Evolutionary conservation across 37 sponge, comb jelly and placozoan genomes (phyloP).

Genomic region (Spongia lamella): DNA sequence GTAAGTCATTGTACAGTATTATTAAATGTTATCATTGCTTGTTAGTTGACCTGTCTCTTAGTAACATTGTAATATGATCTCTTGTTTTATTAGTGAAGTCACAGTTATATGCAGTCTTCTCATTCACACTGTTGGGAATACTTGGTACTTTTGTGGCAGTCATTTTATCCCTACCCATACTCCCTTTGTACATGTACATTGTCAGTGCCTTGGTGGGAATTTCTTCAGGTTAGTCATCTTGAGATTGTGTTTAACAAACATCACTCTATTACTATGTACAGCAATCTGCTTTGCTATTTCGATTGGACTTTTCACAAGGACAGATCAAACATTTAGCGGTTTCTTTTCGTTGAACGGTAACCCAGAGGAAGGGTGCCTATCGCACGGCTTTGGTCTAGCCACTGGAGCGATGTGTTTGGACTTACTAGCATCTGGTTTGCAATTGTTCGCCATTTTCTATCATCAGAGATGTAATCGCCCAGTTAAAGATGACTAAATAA

Average conservation of each 20-base stretch:
- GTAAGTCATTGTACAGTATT: slow-evolving; percentile 19
- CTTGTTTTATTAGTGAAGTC: slow-evolving; percentile 54
- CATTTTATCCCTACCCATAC: slow-evolving; percentile 52
- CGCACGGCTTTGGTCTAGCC: slow-evolving; percentile 77
- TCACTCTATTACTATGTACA: neutral
- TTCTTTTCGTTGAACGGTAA: slow-evolving; percentile 76
- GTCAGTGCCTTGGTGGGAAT: no score
- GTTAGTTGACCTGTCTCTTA: neutral
- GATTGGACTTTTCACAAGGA: slow-evolving; percentile 40
- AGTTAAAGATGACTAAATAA: slow-evolving; percentile 1
- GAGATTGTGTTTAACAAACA: neutral
- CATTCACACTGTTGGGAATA: slow-evolving; percentile 59
- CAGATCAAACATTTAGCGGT: slow-evolving; percentile 57
- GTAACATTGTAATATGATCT: neutral
- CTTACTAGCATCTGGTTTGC: slow-evolving; percentile 42
- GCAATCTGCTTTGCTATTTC: slow-evolving; percentile 46
- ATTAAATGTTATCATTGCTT: neutral
- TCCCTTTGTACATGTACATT: slow-evolving; percentile 1
- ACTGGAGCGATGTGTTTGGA: slow-evolving; percentile 64
- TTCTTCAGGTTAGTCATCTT: no score
- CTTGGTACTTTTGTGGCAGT: slow-evolving; percentile 42
- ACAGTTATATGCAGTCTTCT: slow-evolving; percentile 37
- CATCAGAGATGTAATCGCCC: slow-evolving; percentile 8
- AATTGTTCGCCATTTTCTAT: slow-evolving; percentile 51
- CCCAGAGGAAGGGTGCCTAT: slow-evolving; percentile 55